Conservation (phyloP, 23 tunicate genomes). For the Trididemnum clinides region DNA sequence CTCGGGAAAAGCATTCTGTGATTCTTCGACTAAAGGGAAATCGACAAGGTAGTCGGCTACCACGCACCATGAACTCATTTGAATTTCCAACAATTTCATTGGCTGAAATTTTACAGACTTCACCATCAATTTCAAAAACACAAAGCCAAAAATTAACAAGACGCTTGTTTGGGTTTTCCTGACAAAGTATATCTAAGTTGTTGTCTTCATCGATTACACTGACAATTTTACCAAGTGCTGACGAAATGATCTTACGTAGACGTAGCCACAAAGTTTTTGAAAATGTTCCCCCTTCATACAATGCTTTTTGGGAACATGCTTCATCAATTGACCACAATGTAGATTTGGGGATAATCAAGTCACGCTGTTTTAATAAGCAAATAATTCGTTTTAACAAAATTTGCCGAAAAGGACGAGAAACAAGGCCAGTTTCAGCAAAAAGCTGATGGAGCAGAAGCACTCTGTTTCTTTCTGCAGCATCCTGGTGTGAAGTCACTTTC, state of each 20-base stretch:
- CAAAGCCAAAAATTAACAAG: background rate
- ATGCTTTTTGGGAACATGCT: conserved; percentile 39
- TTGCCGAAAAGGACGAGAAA: background rate
- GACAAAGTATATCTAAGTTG: conserved; percentile 49
- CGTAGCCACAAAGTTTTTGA: conserved; percentile 64
- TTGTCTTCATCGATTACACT: conserved; percentile 56
- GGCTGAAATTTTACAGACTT: background rate
- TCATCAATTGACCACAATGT: conserved; percentile 26
- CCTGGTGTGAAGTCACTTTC: conserved; percentile 7
- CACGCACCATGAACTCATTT: conserved; percentile 28
- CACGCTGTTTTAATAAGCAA: background rate
- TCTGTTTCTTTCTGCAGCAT: background rate
- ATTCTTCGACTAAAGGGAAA: conserved; percentile 54
- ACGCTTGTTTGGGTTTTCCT: background rate
- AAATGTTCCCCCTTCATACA: conserved; percentile 74
- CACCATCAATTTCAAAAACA: background rate
- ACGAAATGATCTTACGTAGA: conserved; percentile 1
- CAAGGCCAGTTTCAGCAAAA: background rate
- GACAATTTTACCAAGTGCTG: conserved; percentile 41
- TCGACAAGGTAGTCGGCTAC: background rate
- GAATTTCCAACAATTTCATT: background rate
- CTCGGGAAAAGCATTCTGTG: conserved; percentile 2
- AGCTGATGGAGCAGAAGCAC: conserved; percentile 1
- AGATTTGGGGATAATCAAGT: background rate
- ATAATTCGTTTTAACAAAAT: conserved; percentile 21